Evolutionary conservation across 2,113 vertebrate species (phyloP).

Genomic region (Furnarius figulus): DNA sequence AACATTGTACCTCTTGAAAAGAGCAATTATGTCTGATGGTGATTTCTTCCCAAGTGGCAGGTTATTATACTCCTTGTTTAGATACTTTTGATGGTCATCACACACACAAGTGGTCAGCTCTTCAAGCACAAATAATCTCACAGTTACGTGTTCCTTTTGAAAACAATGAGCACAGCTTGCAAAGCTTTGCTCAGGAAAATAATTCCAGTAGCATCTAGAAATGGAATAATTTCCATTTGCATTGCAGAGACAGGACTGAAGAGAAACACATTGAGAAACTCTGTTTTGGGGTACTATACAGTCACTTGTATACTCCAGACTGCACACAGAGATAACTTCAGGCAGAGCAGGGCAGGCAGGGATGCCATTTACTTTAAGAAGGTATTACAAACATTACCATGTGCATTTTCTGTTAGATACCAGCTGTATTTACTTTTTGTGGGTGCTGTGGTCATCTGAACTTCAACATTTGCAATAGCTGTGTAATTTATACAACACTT

Average conservation of each 20-base stretch:
- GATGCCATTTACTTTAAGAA: neutral
- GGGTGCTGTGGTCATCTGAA: neutral
- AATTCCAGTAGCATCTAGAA: neutral
- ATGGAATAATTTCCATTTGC: accelerated
- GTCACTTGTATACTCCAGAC: neutral
- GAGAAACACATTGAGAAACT: neutral
- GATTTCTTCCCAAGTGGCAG: neutral
- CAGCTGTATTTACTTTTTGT: neutral
- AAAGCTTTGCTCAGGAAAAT: neutral
- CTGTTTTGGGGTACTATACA: neutral
- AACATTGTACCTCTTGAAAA: neutral
- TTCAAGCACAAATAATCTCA: neutral
- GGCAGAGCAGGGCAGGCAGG: neutral
- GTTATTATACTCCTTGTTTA: neutral
- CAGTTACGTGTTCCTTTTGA: neutral
- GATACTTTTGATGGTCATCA: neutral
- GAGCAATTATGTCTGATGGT: neutral
- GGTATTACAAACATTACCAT: neutral
- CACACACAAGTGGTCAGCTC: neutral
- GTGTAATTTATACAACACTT: neutral
- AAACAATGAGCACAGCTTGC: neutral
- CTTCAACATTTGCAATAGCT: neutral
- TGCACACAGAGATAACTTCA: neutral
- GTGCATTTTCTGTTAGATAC: neutral
- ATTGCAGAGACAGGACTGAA: neutral